Conservation (phyloP, 2,888 invertebrate species). For the Nasonovia ribisnigri region DNA sequence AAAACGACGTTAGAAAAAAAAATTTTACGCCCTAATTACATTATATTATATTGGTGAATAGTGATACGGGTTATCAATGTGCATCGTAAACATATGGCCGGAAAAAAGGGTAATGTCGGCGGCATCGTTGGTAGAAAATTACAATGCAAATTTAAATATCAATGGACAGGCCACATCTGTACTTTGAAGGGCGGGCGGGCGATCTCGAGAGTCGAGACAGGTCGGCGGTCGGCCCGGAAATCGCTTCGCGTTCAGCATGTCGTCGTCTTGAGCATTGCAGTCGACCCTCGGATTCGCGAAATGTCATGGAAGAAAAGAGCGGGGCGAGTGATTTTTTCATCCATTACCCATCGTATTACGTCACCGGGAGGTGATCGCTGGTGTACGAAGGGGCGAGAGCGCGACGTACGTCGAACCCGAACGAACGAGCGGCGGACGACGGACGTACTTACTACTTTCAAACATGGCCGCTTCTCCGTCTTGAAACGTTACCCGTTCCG, state of each 20-base stretch:
- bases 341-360: conserved; percentile 55
- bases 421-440: conserved; percentile 46
- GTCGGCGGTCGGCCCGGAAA: too few species aligned
- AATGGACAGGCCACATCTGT: background rate
- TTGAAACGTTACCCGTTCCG: conserved; percentile 54
- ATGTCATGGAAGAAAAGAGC: conserved; percentile 49
- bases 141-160: background rate
- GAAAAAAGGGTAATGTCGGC: background rate
- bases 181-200: background rate
- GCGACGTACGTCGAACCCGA: conserved; percentile 24
- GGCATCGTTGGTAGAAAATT: background rate
- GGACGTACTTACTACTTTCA: conserved; percentile 59
- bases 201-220: background rate
- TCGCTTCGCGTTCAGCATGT: too few species aligned
- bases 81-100: conserved; percentile 18
- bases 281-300: background rate
- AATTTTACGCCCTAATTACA: conserved; percentile 61
- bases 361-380: conserved; percentile 51
- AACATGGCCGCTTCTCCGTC: conserved; percentile 65
- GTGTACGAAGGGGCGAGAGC: conserved; percentile 21
- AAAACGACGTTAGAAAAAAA: conserved; percentile 28
- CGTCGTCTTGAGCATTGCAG: too few species aligned
- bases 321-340: conserved; percentile 31
- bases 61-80: conserved; percentile 47
- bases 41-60: conserved; percentile 18